Evolutionary conservation across 2,888 invertebrate species (phyloP).

Genomic region (Lysandra coridon): DNA sequence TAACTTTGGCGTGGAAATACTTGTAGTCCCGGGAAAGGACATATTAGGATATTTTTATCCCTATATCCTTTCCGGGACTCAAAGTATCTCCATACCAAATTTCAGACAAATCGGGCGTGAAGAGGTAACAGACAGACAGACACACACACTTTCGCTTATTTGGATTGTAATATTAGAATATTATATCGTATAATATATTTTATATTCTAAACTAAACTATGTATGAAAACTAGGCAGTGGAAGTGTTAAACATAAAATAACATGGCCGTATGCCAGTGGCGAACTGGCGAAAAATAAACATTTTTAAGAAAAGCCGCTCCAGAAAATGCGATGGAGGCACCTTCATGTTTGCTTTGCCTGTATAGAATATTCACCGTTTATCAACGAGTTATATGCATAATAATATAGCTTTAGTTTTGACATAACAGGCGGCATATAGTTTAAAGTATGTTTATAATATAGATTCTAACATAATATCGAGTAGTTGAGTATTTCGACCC

Average conservation of each 20-base stretch:
- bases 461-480: too few relatives aligned
- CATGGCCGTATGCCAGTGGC: neutral
- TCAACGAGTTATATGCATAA: constrained; percentile 5
- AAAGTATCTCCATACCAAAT: too few relatives aligned
- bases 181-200: neutral
- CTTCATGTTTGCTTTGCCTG: neutral
- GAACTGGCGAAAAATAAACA: constrained; percentile 12
- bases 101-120: too few relatives aligned
- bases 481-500: too few relatives aligned
- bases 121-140: too few relatives aligned
- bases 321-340: neutral
- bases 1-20: too few relatives aligned
- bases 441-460: too few relatives aligned
- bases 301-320: constrained; percentile 12
- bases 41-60: too few relatives aligned
- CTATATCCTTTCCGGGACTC: too few relatives aligned
- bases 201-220: neutral
- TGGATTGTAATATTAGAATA: neutral
- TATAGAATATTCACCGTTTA: constrained; percentile 18
- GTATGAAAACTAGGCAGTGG: neutral
- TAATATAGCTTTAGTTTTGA: neutral
- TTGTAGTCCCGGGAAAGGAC: too few relatives aligned
- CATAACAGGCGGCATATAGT: too few relatives aligned
- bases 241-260: constrained; percentile 14
- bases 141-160: too few relatives aligned